Conservation (phyloP, 2,888 invertebrate species). For the Steinernema hermaphroditum region DNA sequence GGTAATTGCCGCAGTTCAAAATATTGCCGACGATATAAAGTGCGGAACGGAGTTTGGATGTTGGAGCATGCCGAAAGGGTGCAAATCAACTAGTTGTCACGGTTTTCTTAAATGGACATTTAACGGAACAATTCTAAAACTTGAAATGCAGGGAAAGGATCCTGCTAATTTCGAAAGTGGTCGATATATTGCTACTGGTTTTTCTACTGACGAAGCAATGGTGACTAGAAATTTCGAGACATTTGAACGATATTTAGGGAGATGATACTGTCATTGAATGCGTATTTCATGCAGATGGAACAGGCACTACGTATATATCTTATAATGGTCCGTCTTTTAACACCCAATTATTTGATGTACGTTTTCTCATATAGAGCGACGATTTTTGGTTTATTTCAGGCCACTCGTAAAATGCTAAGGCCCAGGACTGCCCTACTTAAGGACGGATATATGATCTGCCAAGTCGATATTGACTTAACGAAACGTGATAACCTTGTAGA, state of each 20-base stretch:
- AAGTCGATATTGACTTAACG: conserved; percentile 24
- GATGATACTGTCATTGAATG: conserved; percentile 69
- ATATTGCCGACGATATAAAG: conserved; percentile 44
- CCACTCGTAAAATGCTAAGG: background rate
- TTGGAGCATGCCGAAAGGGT: conserved; percentile 65
- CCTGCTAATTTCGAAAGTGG: conserved; percentile 34
- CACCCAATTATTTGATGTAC: conserved; percentile 35
- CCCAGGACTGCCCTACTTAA: background rate
- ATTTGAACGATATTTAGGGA: too few species aligned
- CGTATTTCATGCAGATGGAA: conserved; percentile 51
- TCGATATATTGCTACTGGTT: conserved; percentile 51
- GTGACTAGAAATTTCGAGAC: too few species aligned
- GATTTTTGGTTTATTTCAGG: background rate
- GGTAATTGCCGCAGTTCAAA: conserved; percentile 33
- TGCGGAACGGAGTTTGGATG: conserved; percentile 66
- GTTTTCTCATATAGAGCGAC: background rate
- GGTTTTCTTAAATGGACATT: conserved; percentile 52
- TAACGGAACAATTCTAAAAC: conserved; percentile 42
- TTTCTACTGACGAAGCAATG: conserved; percentile 49
- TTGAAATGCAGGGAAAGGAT: conserved; percentile 49
- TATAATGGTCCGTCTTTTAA: conserved; percentile 63
- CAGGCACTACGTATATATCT: conserved; percentile 59
- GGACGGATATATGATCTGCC: conserved; percentile 23
- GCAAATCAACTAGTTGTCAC: conserved; percentile 53
- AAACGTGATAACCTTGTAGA: conserved; percentile 17